phyloP scores from a whole-genome alignment of 2,888 invertebrate species.

The Sinodicranocentrus sp. region DNA sequence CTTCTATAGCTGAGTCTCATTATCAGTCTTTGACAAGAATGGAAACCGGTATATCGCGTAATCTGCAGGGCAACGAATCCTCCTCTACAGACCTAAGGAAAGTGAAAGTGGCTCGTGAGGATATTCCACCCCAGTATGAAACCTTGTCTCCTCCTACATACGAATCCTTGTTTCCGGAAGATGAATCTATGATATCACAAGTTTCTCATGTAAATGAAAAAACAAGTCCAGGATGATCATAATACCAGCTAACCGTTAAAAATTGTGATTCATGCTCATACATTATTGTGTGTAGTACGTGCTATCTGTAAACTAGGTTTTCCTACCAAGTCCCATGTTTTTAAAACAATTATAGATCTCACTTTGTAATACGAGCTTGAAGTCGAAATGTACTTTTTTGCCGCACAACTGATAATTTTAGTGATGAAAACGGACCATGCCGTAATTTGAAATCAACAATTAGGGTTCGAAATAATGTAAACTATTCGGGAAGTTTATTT shows the following conservation, averaged over 20 bases:
- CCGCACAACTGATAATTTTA: no score
- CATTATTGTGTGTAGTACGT: no score
- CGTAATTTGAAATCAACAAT: no score
- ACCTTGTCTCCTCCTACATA: conserved; percentile 65
- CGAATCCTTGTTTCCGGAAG: conserved; percentile 61
- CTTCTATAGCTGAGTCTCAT: conserved; percentile 59
- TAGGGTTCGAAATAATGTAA: no score
- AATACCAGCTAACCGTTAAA: no score
- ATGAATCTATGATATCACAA: conserved; percentile 54
- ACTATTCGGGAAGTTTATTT: no score
- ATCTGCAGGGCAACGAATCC: conserved; percentile 66
- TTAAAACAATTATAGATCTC: no score
- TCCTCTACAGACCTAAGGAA: conserved; percentile 60
- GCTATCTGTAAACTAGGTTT: no score
- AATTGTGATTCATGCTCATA: background rate
- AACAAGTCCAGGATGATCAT: conserved; percentile 34
- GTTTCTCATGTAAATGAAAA: conserved; percentile 43
- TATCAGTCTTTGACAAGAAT: conserved; percentile 64
- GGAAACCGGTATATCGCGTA: conserved; percentile 66
- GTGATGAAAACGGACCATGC: no score
- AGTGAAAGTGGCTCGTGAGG: conserved; percentile 66
- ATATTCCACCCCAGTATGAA: conserved; percentile 68
- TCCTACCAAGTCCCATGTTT: no score
- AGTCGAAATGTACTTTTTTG: no score
- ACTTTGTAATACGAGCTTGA: no score